Conservation (phyloP, 92 coral and sea anemone genomes). For the Isaurus tuberculatus region DNA sequence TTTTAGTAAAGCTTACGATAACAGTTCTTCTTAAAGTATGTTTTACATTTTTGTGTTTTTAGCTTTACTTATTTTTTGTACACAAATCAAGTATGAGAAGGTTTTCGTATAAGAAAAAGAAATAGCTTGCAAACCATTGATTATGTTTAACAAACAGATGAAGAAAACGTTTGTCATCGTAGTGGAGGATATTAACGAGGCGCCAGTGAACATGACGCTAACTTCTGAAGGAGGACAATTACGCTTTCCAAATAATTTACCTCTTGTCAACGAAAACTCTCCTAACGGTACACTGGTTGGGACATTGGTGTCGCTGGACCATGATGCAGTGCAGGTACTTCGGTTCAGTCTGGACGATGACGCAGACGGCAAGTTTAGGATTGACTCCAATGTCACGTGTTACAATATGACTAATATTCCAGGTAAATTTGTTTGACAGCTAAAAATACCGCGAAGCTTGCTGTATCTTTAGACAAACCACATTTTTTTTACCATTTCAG, state of each 20-base stretch:
- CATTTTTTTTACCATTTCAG: too few species aligned
- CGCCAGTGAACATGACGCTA: slow-evolving; percentile 86
- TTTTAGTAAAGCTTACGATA: too few species aligned
- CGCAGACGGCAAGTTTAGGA: slow-evolving; percentile 74
- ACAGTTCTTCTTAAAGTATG: too few species aligned
- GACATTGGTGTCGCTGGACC: slow-evolving; percentile 85
- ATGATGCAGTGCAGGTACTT: slow-evolving; percentile 83
- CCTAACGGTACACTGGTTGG: slow-evolving; percentile 75
- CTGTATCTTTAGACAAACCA: too few species aligned
- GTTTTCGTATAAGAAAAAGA: neutral
- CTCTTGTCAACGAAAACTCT: slow-evolving; percentile 83
- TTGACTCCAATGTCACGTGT: slow-evolving; percentile 67
- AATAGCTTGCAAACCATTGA: neutral
- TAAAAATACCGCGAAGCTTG: too few species aligned
- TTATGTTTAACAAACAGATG: slow-evolving; percentile 57
- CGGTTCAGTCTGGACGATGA: slow-evolving; percentile 73
- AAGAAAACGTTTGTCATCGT: slow-evolving; percentile 76
- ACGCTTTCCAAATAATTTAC: slow-evolving; percentile 71
- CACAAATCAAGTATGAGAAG: too few species aligned
- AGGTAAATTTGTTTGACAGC: slow-evolving; percentile 15
- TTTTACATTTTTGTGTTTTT: too few species aligned
- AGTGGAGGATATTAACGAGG: slow-evolving; percentile 87
- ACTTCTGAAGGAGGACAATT: slow-evolving; percentile 80
- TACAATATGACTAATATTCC: slow-evolving; percentile 74
- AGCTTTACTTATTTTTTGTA: too few species aligned